Evolutionary conservation across 2,113 vertebrate species (phyloP).

Genomic region (Lichenostomus cassidix): DNA sequence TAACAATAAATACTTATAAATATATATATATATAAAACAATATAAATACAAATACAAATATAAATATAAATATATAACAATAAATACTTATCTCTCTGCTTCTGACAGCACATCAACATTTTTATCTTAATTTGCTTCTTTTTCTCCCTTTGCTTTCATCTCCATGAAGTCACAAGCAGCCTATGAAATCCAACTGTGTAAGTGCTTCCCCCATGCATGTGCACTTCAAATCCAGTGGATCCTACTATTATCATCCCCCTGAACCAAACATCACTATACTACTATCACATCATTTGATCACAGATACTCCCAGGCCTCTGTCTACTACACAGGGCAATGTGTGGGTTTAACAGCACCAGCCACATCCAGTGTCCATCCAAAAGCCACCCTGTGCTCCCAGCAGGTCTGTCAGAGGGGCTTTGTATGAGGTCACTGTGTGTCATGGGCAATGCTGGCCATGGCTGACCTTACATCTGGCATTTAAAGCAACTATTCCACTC

Average conservation of each 20-base stretch:
- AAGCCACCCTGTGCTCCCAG: neutral
- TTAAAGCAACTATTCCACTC: neutral
- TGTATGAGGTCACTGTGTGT: neutral
- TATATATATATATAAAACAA: no score
- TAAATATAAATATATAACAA: no score
- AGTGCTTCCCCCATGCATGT: accelerated
- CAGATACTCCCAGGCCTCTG: neutral
- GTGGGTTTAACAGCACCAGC: neutral
- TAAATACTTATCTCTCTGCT: neutral
- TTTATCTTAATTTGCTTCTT: neutral
- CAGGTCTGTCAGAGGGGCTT: neutral
- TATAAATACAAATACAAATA: no score
- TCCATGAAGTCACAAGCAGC: neutral
- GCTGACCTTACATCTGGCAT: neutral
- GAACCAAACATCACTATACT: neutral
- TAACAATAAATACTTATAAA: neutral
- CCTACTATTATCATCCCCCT: neutral
- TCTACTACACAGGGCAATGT: accelerated
- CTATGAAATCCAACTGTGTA: neutral
- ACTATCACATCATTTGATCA: neutral
- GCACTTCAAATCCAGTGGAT: neutral
- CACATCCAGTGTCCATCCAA: neutral
- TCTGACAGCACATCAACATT: neutral
- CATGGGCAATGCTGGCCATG: neutral
- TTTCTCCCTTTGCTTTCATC: neutral